A percentile compares a stretch with the other conserved stretches of the same genome.
Conservation (phyloP, 2,888 invertebrate species). For the Pristionchus mayeri region DNA sequence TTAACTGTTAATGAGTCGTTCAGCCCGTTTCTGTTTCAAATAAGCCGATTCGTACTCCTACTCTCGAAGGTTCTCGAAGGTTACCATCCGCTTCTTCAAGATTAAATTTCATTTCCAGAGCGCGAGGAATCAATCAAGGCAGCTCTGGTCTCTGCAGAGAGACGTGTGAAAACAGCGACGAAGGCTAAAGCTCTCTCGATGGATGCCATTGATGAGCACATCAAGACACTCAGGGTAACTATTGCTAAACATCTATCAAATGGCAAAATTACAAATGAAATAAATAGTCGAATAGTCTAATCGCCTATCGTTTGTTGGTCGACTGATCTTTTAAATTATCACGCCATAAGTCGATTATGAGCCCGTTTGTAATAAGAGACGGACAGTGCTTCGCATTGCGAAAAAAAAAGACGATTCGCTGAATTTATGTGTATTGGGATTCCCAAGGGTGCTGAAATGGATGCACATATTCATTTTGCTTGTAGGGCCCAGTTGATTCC, state of each 20-base stretch:
- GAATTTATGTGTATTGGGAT: too few relatives aligned
- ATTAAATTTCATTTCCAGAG: background rate
- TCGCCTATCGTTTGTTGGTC: too few relatives aligned
- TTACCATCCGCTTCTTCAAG: background rate
- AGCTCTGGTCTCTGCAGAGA: constrained; percentile 64
- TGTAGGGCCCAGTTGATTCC: too few relatives aligned
- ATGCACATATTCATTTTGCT: too few relatives aligned
- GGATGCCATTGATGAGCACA: constrained; percentile 57
- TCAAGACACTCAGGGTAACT: constrained; percentile 27
- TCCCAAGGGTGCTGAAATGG: too few relatives aligned
- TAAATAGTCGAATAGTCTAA: too few relatives aligned
- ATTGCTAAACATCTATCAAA: background rate
- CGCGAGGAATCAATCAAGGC: constrained; percentile 26
- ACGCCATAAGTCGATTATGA: too few relatives aligned
- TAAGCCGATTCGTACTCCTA: constrained; percentile 3
- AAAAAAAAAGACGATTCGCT: too few relatives aligned
- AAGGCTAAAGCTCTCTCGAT: constrained; percentile 67
- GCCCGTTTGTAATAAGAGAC: too few relatives aligned
- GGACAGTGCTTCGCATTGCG: too few relatives aligned
- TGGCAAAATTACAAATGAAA: too few relatives aligned
- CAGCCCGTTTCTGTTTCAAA: background rate
- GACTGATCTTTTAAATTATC: too few relatives aligned
- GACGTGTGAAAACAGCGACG: constrained; percentile 62
- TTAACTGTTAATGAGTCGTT: background rate
- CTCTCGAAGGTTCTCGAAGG: constrained; percentile 46